A percentile compares a stretch with the other conserved stretches of the same genome.
Conservation (phyloP, 2,797 vertebrate species). For the Mus caroli region DNA sequence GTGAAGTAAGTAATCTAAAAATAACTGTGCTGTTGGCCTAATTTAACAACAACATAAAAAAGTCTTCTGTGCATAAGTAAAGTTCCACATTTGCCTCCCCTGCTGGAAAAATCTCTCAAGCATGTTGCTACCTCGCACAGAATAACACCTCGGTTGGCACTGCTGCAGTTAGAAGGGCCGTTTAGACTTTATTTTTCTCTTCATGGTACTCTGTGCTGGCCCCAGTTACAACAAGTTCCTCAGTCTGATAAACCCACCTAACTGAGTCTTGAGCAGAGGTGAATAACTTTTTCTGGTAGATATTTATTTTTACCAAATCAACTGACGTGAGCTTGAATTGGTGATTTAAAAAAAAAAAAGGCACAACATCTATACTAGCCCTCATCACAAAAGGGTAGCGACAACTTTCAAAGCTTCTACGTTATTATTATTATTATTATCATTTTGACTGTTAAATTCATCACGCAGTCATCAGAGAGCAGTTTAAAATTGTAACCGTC, state of each 20-base stretch:
- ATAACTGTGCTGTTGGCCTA: constrained; percentile 85
- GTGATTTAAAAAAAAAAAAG: constrained; percentile 60
- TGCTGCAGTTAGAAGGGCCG: constrained; percentile 45
- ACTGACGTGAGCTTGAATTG: constrained; percentile 66
- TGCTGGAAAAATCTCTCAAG: constrained; percentile 78
- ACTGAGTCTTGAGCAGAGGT: constrained; percentile 20
- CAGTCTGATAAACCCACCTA: background rate
- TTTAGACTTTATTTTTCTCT: constrained; percentile 55
- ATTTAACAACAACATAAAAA: constrained; percentile 83
- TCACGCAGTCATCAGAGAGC: constrained; percentile 69
- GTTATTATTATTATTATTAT: constrained; percentile 73
- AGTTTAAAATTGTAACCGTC: constrained; percentile 61
- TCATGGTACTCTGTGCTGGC: constrained; percentile 36
- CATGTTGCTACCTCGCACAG: constrained; percentile 74
- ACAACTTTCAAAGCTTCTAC: constrained; percentile 46
- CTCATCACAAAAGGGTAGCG: constrained; percentile 21
- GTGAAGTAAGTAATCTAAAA: constrained; percentile 85
- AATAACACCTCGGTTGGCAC: constrained; percentile 63
- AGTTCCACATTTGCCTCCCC: constrained; percentile 78
- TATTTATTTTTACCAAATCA: constrained; percentile 29
- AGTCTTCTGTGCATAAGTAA: constrained; percentile 75
- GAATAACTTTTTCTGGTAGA: background rate
- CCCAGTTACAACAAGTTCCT: background rate
- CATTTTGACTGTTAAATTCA: constrained; percentile 64
- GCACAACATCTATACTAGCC: constrained; percentile 24